Evolutionary conservation across 2,888 invertebrate genomes (phyloP).

Genomic region (Bhutanitis thaidina): DNA sequence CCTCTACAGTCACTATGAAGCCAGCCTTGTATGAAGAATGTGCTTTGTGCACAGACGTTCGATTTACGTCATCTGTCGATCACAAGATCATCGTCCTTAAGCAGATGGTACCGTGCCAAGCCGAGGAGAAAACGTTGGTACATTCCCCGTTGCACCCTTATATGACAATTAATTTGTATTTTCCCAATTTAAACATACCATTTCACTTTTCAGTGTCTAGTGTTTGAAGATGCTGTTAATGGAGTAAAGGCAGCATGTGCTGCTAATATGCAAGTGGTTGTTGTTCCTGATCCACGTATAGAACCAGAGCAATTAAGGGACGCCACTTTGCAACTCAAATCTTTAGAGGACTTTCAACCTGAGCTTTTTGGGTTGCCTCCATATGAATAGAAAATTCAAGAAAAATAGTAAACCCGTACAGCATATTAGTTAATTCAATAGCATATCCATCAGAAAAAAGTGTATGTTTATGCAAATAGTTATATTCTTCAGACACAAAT

Average conservation of each 20-base stretch:
- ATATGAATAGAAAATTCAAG: constrained; percentile 22
- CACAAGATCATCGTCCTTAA: too few species aligned
- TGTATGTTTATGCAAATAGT: too few species aligned
- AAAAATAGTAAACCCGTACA: background rate
- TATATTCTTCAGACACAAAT: too few species aligned
- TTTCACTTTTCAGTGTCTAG: constrained; percentile 82
- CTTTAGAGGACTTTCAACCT: constrained; percentile 89
- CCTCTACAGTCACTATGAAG: too few species aligned
- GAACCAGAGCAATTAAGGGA: constrained; percentile 39
- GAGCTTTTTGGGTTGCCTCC: constrained; percentile 90
- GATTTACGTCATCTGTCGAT: too few species aligned
- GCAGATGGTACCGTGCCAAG: too few species aligned
- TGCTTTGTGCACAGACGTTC: too few species aligned
- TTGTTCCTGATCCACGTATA: constrained; percentile 84
- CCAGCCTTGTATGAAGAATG: too few species aligned
- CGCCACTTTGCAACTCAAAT: constrained; percentile 85
- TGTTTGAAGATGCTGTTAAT: constrained; percentile 95
- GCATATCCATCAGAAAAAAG: too few species aligned
- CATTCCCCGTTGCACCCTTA: background rate
- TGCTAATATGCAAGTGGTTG: constrained; percentile 92
- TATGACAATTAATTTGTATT: background rate
- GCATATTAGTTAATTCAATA: too few species aligned
- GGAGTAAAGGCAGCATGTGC: constrained; percentile 88
- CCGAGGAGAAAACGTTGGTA: too few species aligned
- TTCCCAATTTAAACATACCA: background rate